These are phyloP conservation scores for Circaetus gallicus DNA, from an alignment of 2,113 vertebrate genomes.

Conservation along the genomic window DNA sequence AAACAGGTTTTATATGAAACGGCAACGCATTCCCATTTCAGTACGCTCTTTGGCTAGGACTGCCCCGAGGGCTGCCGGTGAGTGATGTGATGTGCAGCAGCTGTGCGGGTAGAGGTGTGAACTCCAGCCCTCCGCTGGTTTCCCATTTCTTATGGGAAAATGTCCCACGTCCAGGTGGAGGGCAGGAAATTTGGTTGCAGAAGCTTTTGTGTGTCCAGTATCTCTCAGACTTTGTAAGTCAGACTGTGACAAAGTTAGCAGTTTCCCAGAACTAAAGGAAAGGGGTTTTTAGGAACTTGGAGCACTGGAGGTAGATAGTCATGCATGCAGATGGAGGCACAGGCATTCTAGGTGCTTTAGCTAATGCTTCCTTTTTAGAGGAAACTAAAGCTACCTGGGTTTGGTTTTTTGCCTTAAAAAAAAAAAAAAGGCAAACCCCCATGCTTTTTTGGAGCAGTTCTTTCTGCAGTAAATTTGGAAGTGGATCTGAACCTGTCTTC, in stretches of 20 bases:
- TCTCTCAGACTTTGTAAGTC: neutral
- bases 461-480: neutral
- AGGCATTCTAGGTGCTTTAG: neutral
- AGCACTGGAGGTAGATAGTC: neutral
- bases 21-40: neutral
- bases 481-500: neutral
- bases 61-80: neutral
- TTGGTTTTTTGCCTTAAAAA: neutral
- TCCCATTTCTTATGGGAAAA: neutral
- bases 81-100: neutral
- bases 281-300: neutral
- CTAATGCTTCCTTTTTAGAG: neutral
- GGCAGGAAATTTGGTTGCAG: neutral
- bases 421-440: no score
- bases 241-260: neutral
- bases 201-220: neutral
- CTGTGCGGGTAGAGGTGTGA: neutral
- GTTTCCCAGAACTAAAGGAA: neutral
- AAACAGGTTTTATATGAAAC: neutral
- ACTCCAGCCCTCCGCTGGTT: rapidly evolving
- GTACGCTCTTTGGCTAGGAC: neutral
- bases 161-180: neutral
- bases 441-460: neutral
- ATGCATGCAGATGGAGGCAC: neutral
- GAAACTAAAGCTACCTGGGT: neutral